Evolutionary conservation across 2,888 invertebrate genomes (phyloP), one percentile per base, ranked within the genome.

Genomic region (Leptopilina drosophilae): DNA sequence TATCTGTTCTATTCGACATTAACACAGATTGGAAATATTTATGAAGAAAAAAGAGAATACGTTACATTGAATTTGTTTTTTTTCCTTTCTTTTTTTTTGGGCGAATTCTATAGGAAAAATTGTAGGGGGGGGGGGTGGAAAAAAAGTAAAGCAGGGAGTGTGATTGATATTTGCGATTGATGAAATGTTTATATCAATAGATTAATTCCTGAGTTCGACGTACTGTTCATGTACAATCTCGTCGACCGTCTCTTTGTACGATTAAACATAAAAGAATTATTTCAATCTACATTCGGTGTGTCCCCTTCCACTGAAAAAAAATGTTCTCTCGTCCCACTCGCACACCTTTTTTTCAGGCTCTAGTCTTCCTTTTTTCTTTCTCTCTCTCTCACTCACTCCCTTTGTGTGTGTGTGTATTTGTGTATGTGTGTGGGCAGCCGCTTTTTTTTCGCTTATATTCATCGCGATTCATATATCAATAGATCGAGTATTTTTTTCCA

Each of bases 401-500:
- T 33, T 5, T 33, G 33, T 33, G 2, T 33, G 33, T 33, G 5
- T 78, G 66, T 81, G n/a, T n/a, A n/a, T n/a, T n/a, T 33, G 2
- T 33, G 33, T 33, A 3, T 78, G 66, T 81, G 64, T 80, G 82
- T 82, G 80, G 78, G 76, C 33, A 59, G 78, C 64, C 81, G 49
- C 11, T 49, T 49, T 49, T 49, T 49, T 81, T 81, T 82, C 79
- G 76, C 59, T 77, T 77, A 81, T 83, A 80, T 40, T 33, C 81
- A 83, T 77, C 80, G 77, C 79, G 80, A 83, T 84, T 85, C 86
- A 83, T 85, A 84, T 87, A 88, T 89, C 90, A 90, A 90, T 90
- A 89, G 89, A 89, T 88, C 88, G 87, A 87, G 90, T 89, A 89
- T 89, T 91, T 73, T 62, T 89, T 90, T 90, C 90, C 91, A 90